Evolutionary conservation across 1,140 invertebrate species (phyloP).

Genomic region (Rhyzopertha dominica): DNA sequence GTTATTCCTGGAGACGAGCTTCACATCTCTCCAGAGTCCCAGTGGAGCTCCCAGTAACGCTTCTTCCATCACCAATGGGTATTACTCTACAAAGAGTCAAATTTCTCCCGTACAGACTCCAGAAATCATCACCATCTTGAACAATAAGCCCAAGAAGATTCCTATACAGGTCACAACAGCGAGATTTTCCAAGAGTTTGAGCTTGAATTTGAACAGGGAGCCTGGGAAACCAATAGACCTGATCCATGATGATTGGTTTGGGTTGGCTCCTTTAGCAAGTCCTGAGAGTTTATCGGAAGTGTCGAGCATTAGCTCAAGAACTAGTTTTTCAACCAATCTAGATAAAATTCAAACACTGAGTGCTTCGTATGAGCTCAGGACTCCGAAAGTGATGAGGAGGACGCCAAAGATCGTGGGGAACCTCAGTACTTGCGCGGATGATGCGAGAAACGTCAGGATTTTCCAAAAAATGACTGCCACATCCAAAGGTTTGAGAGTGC

Average conservation of each 20-base stretch:
- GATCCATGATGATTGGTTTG: slow-evolving; percentile 60
- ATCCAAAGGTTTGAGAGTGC: slow-evolving; percentile 23
- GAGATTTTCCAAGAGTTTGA: slow-evolving; percentile 30
- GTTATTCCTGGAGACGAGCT: slow-evolving; percentile 70
- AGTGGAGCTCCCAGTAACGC: slow-evolving; percentile 44
- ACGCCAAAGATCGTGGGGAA: slow-evolving; percentile 62
- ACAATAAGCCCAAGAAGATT: slow-evolving; percentile 6
- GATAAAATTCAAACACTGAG: slow-evolving; percentile 36
- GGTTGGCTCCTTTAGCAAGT: slow-evolving; percentile 73
- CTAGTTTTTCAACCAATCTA: slow-evolving; percentile 45
- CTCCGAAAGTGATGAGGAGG: slow-evolving; percentile 54
- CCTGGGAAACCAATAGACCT: slow-evolving; percentile 46
- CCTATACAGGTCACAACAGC: slow-evolving; percentile 17
- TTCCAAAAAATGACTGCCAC: slow-evolving; percentile 49
- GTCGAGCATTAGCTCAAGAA: slow-evolving; percentile 59
- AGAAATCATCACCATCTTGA: slow-evolving; percentile 18
- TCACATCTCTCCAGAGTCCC: slow-evolving; percentile 61
- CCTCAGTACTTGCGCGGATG: slow-evolving; percentile 61
- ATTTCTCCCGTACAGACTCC: slow-evolving; percentile 3
- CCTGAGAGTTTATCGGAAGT: slow-evolving; percentile 81
- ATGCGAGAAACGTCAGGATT: slow-evolving; percentile 55
- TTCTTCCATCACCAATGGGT: slow-evolving; percentile 47
- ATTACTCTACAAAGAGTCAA: slow-evolving; percentile 41
- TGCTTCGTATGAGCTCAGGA: slow-evolving; percentile 44
- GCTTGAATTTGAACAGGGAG: slow-evolving; percentile 27